Conservation (phyloP, 2,113 vertebrate species). For the Monopterus albus region DNA sequence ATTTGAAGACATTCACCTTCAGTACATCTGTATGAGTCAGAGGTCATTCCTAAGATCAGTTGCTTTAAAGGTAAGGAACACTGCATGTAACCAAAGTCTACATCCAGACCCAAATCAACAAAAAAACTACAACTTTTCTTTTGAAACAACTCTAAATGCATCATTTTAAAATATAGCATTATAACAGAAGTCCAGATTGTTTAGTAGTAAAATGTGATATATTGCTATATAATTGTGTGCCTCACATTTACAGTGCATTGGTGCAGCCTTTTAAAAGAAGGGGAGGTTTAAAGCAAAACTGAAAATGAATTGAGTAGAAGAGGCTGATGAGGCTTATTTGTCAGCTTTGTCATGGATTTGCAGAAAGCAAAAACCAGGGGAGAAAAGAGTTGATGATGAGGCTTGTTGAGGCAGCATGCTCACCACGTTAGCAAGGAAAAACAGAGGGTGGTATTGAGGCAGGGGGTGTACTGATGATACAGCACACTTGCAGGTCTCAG, state of each 20-base stretch:
- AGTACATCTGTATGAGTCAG: neutral
- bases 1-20: neutral
- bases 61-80: too few relatives aligned
- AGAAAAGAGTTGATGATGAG: conserved; percentile 70
- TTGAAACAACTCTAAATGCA: too few relatives aligned
- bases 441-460: conserved; percentile 1
- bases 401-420: conserved; percentile 54
- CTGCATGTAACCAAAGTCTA: too few relatives aligned
- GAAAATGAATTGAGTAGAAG: conserved; percentile 53
- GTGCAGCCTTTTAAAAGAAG: conserved; percentile 14
- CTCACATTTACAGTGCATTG: conserved; percentile 25
- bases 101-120: too few relatives aligned
- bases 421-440: conserved; percentile 50
- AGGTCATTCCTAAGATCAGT: neutral
- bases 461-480: conserved; percentile 40
- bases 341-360: conserved; percentile 71
- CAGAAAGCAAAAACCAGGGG: conserved; percentile 50
- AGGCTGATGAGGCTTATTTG: conserved; percentile 73
- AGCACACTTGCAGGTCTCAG: conserved; percentile 40
- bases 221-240: too few relatives aligned
- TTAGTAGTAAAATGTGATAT: too few relatives aligned
- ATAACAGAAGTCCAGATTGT: too few relatives aligned
- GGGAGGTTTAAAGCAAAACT: conserved; percentile 45
- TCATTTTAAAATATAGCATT: too few relatives aligned
- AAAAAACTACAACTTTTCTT: too few relatives aligned